These are phyloP conservation scores for Myripristis jacobus DNA, from an alignment of 2,797 vertebrate species.

Conservation along the genomic window DNA sequence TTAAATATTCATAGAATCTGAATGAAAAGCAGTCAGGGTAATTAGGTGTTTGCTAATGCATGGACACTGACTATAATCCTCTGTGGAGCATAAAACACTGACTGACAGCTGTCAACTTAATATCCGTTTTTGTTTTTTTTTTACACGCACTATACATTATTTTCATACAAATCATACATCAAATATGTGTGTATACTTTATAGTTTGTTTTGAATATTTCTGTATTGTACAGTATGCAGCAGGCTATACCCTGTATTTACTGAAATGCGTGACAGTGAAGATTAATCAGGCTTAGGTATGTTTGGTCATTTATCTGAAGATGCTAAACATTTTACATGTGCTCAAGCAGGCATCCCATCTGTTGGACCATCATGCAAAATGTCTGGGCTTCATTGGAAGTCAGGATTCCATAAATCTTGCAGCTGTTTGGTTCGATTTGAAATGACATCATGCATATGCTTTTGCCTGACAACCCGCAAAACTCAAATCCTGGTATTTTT, in stretches of 20 bases:
- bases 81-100: constrained; percentile 55
- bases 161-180: constrained; percentile 4
- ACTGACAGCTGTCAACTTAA: constrained; percentile 72
- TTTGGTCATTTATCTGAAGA: constrained; percentile 55
- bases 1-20: constrained; percentile 79
- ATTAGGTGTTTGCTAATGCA: constrained; percentile 68
- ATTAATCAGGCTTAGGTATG: constrained; percentile 56
- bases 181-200: constrained; percentile 6
- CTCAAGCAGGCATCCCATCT: constrained; percentile 48
- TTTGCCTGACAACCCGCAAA: constrained; percentile 1
- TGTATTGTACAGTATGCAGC: background rate
- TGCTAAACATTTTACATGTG: constrained; percentile 48
- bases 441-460: constrained; percentile 30
- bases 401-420: constrained; percentile 47
- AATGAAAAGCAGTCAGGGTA: constrained; percentile 69
- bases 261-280: constrained; percentile 38
- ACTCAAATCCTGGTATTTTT: background rate
- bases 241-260: constrained; percentile 39
- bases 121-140: constrained; percentile 28
- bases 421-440: constrained; percentile 36
- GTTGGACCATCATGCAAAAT: constrained; percentile 34
- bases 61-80: constrained; percentile 56
- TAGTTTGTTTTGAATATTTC: background rate
- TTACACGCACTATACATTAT: constrained; percentile 23
- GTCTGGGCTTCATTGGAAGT: constrained; percentile 37